phyloP scores from a whole-genome alignment of 1,140 invertebrate genomes.

The Atta cephalotes region DNA sequence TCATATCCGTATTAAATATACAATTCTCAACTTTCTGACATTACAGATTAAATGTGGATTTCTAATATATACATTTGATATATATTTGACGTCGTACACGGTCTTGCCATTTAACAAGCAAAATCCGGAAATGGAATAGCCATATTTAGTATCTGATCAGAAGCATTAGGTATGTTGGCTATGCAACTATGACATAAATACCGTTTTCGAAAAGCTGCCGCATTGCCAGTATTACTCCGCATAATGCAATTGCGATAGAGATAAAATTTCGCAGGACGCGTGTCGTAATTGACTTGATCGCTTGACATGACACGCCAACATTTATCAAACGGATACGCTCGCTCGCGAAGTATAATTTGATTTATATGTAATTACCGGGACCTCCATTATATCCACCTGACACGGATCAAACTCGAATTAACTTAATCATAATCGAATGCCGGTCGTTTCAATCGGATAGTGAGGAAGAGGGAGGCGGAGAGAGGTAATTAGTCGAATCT shows the following conservation, averaged over 20 bases:
- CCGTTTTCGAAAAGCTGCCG: slow-evolving; percentile 43
- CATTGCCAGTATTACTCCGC: slow-evolving; percentile 24
- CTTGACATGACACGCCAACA: slow-evolving; percentile 72
- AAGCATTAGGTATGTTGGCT: slow-evolving; percentile 32
- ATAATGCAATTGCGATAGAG: slow-evolving; percentile 46
- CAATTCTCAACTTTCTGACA: not conserved
- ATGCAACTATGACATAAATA: slow-evolving; percentile 31
- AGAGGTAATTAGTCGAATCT: slow-evolving; percentile 72
- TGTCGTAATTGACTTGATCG: slow-evolving; percentile 73
- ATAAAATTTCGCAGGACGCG: slow-evolving; percentile 66
- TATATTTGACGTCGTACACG: not conserved
- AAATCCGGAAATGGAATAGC: not conserved
- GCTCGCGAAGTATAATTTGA: slow-evolving; percentile 79
- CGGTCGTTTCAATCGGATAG: slow-evolving; percentile 71
- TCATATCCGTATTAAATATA: slow-evolving; percentile 22
- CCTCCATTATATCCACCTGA: slow-evolving; percentile 84
- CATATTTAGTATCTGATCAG: not conserved
- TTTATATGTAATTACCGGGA: slow-evolving; percentile 83
- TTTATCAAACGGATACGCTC: slow-evolving; percentile 74
- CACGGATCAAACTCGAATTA: slow-evolving; percentile 84
- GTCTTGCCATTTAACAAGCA: not conserved
- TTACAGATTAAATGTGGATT: not conserved
- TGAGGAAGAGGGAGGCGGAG: slow-evolving; percentile 4
- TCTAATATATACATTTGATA: not conserved
- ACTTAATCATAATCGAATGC: slow-evolving; percentile 83